Base-by-base conservation (phyloP, 2,797 vertebrate genomes). In the Sebastes itinus region DNA sequence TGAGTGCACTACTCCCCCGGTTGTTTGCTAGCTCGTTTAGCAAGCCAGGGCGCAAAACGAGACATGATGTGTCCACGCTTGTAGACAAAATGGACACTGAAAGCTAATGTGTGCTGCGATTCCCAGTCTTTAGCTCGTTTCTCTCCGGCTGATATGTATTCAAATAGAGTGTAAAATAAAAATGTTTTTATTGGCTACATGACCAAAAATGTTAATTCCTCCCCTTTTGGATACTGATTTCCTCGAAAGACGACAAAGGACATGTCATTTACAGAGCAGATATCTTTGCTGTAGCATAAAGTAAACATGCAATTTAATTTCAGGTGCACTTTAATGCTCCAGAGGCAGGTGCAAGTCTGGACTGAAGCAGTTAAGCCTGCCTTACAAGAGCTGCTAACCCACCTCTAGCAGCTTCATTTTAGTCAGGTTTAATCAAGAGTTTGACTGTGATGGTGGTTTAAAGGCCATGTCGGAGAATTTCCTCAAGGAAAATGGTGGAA, bases 71-170 rank as follows among this genome's bases (percentile, higher is more conserved):
- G 72, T 77, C 75, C 28, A 22, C 6, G 72, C 74, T 74, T 55
- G 28, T 27, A 27, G 65, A 83, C 12, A 64, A 85, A 83, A 72
- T 64, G 23, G 42, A 84, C 22, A 30, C n/a, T 78, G 67, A 70
- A 81, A 61, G 69, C 25, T 58, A 77, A 80, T 69, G 58, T 61
- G 62, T 68, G 58, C 70, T 54, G 61, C 28, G 20, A 23, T 35
- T 84, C 59, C 52, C 7, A 49, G 67, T 23, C 63, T 20, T 73
- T 62, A 10, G 55, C 78, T 67, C 12, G 66, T 60, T 55, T 69
- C 10, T 79, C 62, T 59, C 14, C 28, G 25, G 38, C 23, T 46
- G 18, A 64, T 22, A 14, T 61, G 9, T 25, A 32, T 32, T 67
- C 7, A 52, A 38, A 65, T 22, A 25, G n/a, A 38, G 38, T 69